Base-by-base conservation (phyloP, 2,888 invertebrate species). In the Lampropteryx suffumata region DNA sequence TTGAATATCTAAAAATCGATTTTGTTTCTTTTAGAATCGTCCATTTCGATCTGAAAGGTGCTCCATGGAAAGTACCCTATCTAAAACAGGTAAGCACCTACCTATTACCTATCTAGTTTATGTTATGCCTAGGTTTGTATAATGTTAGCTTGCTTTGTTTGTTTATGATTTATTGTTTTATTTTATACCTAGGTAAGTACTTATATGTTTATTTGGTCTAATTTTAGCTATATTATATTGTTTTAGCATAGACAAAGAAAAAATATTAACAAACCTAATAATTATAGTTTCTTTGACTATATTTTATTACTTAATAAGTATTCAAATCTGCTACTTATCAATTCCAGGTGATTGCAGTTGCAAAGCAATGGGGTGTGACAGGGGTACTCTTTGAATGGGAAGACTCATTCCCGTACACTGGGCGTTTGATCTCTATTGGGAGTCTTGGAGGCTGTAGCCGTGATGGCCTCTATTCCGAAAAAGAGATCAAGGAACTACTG, bases 371-470 rank as follows among this genome's bases (percentile, higher is more conserved):
- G 91, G 95, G 96, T 13, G 95, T 94, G 0, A 97, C 96, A 1
- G 97, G 97, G 1, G 78, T 97, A 12, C 86, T 97, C 8, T 67
- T 97, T 32, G 97, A 97, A 84, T 97, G 97, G 95, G 97, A 97
- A 73, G 97, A 97, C 70, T 96, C 96, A 56, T 97, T 97, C 81
- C 97, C 97, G 0, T 97, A 95, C 76, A 85, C 84, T 4, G 92
- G 91, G 36, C 92, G 92, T 8, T 80, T 96, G 40, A 79, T 84
- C 10, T 90, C 85, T 3, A 90, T 92, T 12, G 94, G 94, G 8
- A 93, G 94, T 60, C 64, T 81, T 3, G 84, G 85, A 0, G 79
- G 84, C 49, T 83, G 86, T 33, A 86, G 91, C 0, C 88, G 91
- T 0, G 93, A 91, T 60, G 91, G 81, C 33, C 91, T 94, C 21